Conservation (phyloP, 2,113 vertebrate genomes). For the Triplophysa dalaica region DNA sequence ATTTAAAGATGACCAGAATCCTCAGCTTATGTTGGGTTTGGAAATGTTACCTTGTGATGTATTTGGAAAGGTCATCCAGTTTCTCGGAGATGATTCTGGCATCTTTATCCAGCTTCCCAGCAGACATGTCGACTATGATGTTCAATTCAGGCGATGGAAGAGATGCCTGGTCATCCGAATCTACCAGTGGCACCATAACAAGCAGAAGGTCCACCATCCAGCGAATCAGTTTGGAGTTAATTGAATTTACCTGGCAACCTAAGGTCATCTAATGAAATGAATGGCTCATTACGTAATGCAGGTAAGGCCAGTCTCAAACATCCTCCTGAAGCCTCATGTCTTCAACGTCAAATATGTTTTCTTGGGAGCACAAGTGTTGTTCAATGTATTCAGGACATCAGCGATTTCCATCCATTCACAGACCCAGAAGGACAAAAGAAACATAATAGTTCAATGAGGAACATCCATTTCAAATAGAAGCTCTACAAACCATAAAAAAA, state of each 20-base stretch:
- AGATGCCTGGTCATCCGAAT: conserved; percentile 44
- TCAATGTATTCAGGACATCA: conserved; percentile 52
- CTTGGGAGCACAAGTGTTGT: conserved; percentile 59
- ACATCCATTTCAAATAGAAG: not conserved
- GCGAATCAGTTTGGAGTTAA: conserved; percentile 72
- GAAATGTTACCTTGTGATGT: conserved; percentile 72
- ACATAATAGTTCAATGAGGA: not conserved
- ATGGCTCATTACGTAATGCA: conserved; percentile 5
- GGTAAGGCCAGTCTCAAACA: conserved; percentile 52
- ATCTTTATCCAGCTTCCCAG: conserved; percentile 73
- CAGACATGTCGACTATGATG: conserved; percentile 17
- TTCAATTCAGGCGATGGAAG: conserved; percentile 25
- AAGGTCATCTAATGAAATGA: not conserved
- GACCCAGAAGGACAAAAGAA: not conserved
- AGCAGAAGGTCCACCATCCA: conserved; percentile 84
- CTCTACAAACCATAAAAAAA: too few species aligned
- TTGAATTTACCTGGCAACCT: conserved; percentile 68
- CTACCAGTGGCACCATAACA: conserved; percentile 68
- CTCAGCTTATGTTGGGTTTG: not conserved
- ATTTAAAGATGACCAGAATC: not conserved
- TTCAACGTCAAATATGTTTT: conserved; percentile 62
- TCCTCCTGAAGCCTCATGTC: conserved; percentile 65
- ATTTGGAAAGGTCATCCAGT: conserved; percentile 68
- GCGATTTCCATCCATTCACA: conserved; percentile 59
- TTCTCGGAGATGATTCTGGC: conserved; percentile 68